A percentile compares a stretch with the other conserved stretches of the same genome.
Conservation (phyloP, 1,140 invertebrate genomes). For the Coptotermes formosanus region DNA sequence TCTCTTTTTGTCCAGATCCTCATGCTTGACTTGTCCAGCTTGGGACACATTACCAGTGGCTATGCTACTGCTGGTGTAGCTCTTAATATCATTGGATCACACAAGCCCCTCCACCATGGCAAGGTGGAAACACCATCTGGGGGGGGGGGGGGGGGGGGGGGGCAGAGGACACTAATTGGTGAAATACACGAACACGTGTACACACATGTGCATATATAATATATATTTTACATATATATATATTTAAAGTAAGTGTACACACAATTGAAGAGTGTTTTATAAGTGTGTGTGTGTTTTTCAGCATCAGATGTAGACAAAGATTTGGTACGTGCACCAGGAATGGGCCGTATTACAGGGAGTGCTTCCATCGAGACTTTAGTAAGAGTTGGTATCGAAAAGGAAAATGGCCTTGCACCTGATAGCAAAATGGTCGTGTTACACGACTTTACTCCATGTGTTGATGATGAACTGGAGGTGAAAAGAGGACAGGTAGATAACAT, state of each 20-base stretch:
- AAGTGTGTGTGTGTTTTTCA: constrained; percentile 38
- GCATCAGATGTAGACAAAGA: constrained; percentile 72
- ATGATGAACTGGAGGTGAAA: constrained; percentile 87
- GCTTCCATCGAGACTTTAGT: constrained; percentile 93
- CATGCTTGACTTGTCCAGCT: too few species aligned
- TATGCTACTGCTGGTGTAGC: too few species aligned
- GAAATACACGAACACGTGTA: too few species aligned
- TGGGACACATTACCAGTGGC: too few species aligned
- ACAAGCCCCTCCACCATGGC: too few species aligned
- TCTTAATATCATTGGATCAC: too few species aligned
- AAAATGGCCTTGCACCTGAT: constrained; percentile 86
- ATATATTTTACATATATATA: background rate
- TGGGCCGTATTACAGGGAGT: constrained; percentile 90
- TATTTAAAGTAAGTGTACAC: background rate
- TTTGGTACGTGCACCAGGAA: constrained; percentile 63
- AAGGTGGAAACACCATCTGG: too few species aligned
- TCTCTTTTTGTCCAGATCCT: too few species aligned
- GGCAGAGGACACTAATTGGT: too few species aligned
- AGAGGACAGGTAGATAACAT: constrained; percentile 56
- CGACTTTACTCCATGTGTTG: constrained; percentile 92
- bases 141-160: too few species aligned
- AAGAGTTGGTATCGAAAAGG: constrained; percentile 90
- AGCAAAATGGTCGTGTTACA: constrained; percentile 94
- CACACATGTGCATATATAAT: background rate
- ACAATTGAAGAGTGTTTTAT: constrained; percentile 24